Evolutionary conservation across 2,888 invertebrate species (phyloP).

Genomic region (Diarsia brunnea): DNA sequence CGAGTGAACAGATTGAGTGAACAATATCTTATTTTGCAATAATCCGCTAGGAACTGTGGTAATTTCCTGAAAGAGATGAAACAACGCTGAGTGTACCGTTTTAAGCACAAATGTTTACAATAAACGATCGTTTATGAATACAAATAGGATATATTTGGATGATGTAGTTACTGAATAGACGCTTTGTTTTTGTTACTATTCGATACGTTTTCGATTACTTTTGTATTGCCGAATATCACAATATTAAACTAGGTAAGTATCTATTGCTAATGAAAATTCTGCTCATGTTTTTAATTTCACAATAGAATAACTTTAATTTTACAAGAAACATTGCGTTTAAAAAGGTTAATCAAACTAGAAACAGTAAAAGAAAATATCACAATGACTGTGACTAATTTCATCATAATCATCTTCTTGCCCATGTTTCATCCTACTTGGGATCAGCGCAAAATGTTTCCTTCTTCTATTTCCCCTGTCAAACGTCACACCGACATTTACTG

Average conservation of each 20-base stretch:
- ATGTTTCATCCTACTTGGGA: too few species aligned
- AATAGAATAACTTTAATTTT: neutral
- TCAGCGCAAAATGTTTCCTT: too few species aligned
- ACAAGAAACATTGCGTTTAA: neutral
- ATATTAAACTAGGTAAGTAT: neutral
- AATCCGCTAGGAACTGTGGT: constrained; percentile 88
- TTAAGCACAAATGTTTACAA: constrained; percentile 80
- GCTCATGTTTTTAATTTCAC: neutral
- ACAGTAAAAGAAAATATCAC: neutral
- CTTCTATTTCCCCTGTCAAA: too few species aligned
- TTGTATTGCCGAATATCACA: neutral
- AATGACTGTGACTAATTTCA: neutral
- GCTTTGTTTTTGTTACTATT: constrained; percentile 48
- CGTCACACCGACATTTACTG: too few species aligned
- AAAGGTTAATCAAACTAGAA: neutral
- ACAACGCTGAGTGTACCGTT: constrained; percentile 80
- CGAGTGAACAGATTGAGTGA: constrained; percentile 87
- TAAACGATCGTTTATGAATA: constrained; percentile 78
- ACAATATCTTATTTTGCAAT: constrained; percentile 90
- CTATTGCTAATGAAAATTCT: neutral
- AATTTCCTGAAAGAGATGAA: constrained; percentile 89
- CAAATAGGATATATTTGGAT: constrained; percentile 69
- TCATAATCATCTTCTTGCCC: too few species aligned
- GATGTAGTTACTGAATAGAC: constrained; percentile 42
- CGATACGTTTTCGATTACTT: constrained; percentile 22